phyloP scores from a whole-genome alignment of 2,113 vertebrate species.

The Epinephelus cyanopodus region DNA sequence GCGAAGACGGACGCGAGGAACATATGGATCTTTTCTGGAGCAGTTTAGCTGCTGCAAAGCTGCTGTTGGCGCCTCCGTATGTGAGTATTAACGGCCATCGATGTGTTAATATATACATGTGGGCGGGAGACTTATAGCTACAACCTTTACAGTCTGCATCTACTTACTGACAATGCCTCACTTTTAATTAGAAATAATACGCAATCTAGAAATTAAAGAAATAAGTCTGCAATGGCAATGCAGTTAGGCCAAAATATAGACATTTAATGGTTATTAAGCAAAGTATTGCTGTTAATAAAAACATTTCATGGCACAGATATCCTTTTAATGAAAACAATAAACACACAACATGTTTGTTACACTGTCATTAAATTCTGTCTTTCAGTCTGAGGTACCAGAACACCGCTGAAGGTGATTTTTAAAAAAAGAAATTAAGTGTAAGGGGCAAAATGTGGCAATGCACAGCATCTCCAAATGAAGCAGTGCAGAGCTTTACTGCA shows the following conservation, averaged over 20 bases:
- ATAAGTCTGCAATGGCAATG: not conserved
- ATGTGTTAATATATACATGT: constrained; percentile 17
- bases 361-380: not conserved
- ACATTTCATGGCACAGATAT: not conserved
- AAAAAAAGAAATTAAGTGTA: not conserved
- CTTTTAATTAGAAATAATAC: not conserved
- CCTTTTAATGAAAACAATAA: not conserved
- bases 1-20: constrained; percentile 24
- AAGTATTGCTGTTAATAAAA: not conserved
- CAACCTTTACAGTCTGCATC: not conserved
- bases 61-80: not conserved
- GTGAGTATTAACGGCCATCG: not conserved
- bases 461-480: constrained; percentile 41
- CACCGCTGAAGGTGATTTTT: not conserved
- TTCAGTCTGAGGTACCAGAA: not conserved
- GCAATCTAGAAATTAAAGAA: not conserved
- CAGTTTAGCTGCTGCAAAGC: constrained; percentile 26
- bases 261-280: not conserved
- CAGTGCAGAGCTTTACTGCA: constrained; percentile 52
- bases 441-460: constrained; percentile 10
- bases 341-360: not conserved
- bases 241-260: too few relatives aligned
- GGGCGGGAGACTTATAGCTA: not conserved
- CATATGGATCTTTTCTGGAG: constrained; percentile 37
- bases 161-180: not conserved